Base-by-base conservation (phyloP, 1,140 invertebrate genomes). In the Megalonaias nervosa region DNA sequence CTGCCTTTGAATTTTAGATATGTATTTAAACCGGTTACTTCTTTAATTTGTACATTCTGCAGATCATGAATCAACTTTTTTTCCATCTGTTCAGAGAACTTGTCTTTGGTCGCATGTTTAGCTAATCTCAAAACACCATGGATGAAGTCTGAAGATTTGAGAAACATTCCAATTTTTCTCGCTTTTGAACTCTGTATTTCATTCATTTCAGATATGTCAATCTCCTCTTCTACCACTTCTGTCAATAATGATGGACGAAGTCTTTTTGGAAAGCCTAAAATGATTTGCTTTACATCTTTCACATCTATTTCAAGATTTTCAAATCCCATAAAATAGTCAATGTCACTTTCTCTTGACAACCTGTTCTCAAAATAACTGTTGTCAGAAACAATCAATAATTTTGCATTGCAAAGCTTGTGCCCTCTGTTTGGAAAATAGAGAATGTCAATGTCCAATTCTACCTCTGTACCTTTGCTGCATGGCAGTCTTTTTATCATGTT, bases 241-340 rank as follows among this genome's bases (percentile, higher is more conserved):
- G 75, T 71, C 14, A 77, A 31, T 55, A 77, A 67, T 5, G 48
- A n/a, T 2, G 75, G 75, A n/a, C 58, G 57, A n/a, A 77, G 6
- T 11, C 58, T 23, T 60, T 59, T n/a, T 58, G 75, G 75, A 11
- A 58, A 55, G 16, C 17, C 31, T 31, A n/a, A 12, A n/a, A 75
- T 68, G 4, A 14, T 1, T 57, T 17, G 62, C 26, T 38, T 23
- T 17, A 48, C 60, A 21, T 61, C 61, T 57, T 77, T 66, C n/a
- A 23, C 17, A 55, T 23, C 26, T 60, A 77, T 61, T n/a, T 61
- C 56, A 3, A 77, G 23, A 65, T 71, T 23, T 60, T 67, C 59
- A 61, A 77, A 77, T n/a, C 75, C 69, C 19, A 77, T 60, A 31
- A 77, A 71, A 26, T 48, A 71, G 38, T 72, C 56, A 23, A 77